Evolutionary conservation across 2,888 invertebrate genomes (phyloP).

Genomic region (Macrosiphum euphorbiae): DNA sequence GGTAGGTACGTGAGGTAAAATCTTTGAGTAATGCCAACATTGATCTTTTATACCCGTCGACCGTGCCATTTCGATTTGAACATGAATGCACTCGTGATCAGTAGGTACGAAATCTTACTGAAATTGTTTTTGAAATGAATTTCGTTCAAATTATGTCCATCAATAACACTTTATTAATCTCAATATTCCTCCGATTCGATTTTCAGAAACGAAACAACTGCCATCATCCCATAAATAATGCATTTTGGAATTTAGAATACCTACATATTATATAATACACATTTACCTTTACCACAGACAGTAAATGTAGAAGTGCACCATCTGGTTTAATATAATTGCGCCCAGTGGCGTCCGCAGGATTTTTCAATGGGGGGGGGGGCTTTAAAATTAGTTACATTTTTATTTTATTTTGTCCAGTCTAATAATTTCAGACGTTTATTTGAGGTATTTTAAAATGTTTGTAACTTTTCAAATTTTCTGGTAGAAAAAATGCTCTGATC

Average conservation of each 20-base stretch:
- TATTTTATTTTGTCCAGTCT: no score
- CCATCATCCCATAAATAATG: not conserved
- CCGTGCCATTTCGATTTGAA: not conserved
- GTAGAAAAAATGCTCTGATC: no score
- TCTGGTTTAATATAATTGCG: no score
- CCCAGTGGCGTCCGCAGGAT: no score
- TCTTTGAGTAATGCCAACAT: not conserved
- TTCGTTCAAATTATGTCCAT: not conserved
- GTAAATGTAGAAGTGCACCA: no score
- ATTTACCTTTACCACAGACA: not conserved
- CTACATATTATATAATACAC: no score
- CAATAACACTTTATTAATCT: not conserved
- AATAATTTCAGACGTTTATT: no score
- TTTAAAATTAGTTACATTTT: no score
- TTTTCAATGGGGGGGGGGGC: no score
- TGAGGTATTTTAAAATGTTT: no score
- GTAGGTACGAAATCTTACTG: not conserved
- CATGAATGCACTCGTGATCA: not conserved
- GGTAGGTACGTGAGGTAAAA: not conserved
- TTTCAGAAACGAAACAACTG: not conserved
- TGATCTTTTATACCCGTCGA: not conserved
- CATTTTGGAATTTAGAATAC: not conserved
- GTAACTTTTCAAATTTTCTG: no score
- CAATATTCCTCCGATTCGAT: not conserved
- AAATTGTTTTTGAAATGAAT: not conserved